Percentiles rank a stretch among this genome's conserved stretches.
phyloP scores from a whole-genome alignment of 2,797 vertebrate species.

The Basileuterus tristriatus region DNA sequence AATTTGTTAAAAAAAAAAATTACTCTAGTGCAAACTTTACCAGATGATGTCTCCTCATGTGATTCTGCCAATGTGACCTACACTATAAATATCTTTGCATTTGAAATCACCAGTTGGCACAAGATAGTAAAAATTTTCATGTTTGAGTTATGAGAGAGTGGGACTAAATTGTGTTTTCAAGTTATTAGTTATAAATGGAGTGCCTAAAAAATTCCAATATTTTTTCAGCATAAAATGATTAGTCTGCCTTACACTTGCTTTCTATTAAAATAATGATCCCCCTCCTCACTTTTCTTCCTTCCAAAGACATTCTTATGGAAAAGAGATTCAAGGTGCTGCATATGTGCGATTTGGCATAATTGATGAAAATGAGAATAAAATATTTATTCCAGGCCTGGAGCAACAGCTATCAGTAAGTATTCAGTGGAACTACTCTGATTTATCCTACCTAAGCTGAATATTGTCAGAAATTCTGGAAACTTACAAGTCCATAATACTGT shows the following conservation, averaged over 20 bases:
- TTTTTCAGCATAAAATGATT: background rate
- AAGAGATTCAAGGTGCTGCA: conserved; percentile 68
- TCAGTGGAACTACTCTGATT: background rate
- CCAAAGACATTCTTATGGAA: conserved; percentile 74
- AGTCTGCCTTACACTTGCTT: background rate
- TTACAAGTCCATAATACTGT: background rate
- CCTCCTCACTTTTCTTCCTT: background rate
- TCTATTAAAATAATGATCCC: background rate
- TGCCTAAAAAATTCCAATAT: background rate
- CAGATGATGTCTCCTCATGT: background rate
- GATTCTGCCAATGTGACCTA: background rate
- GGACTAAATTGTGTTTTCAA: background rate
- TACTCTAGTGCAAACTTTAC: background rate
- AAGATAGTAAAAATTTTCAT: background rate
- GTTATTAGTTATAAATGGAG: background rate
- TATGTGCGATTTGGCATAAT: conserved; percentile 75
- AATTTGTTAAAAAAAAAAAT: background rate
- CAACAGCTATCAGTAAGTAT: conserved; percentile 71
- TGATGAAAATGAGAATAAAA: conserved; percentile 47
- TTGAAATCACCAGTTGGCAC: background rate
- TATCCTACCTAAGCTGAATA: background rate
- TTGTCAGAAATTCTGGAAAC: background rate
- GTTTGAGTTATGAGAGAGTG: background rate
- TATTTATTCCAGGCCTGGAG: conserved; percentile 70
- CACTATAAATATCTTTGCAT: background rate